Base-by-base conservation (phyloP, 30 jellyfish, hydroid and myxozoan genomes). In the Nemopilema nomurai region DNA sequence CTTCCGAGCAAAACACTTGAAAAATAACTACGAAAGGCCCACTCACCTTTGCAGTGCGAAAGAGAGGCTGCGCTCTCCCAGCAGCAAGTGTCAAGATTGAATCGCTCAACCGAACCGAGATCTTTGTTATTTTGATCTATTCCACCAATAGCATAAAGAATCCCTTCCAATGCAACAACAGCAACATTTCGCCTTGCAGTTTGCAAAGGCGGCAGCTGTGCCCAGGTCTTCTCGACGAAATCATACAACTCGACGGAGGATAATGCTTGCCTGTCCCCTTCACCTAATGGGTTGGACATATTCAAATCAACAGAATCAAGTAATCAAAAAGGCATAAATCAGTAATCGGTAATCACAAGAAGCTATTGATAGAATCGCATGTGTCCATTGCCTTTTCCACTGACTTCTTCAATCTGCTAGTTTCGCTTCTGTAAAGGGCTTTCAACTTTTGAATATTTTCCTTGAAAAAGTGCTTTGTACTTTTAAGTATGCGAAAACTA, bases 31-130 rank as follows among this genome's bases (percentile, higher is more conserved):
- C 13, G 57, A 41, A 41, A 3, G 57, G 57, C 57, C 13, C 13
- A 27, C 91, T 51, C 53, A 91, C 97, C 97, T 91, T 75, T 84
- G 83, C 97, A 91, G 18, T 41, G 33, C 24, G 82, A 76, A 25
- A 91, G 76, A 28, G 96, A 77, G 70, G 97, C 96, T 1, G 80
- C 96, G 20, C 77, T 50, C 30, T 51, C 82, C 97, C 97, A 91
- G 69, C 49, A 21, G 69, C 86, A 89, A 16, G 73, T 71, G 16
- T 65, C 81, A 28, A 66, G 50, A 50, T 76, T 89, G 62, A 86
- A 91, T 49, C 85, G 71, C 69, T 91, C 97, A 27, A 77, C 90
- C 19, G 96, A 64, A 8, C 27, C 92, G 86, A 91, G 83, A 71
- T 91, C 97, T 28, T 24, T 77, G 69, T 62, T 50, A 16, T 79